Evolutionary conservation across 2,113 vertebrate species (phyloP).

Genomic region (Vicugna pacos): DNA sequence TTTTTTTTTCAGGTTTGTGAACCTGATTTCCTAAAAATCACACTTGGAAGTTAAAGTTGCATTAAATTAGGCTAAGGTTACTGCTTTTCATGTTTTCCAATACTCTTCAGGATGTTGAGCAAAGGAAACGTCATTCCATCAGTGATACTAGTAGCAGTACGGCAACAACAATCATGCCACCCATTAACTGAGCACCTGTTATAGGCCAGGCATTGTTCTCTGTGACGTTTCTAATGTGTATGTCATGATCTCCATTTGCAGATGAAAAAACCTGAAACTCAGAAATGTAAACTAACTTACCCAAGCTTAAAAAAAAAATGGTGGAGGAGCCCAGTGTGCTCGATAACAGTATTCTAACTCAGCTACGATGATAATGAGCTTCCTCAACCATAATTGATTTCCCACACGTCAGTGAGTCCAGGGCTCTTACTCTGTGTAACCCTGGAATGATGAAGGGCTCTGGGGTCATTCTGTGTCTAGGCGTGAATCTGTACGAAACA

Average conservation of each 20-base stretch:
- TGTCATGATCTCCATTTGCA: background rate
- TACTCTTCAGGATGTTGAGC: background rate
- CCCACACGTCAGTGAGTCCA: background rate
- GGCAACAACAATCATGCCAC: background rate
- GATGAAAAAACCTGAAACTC: slow-evolving; percentile 41
- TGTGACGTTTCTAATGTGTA: background rate
- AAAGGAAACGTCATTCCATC: background rate
- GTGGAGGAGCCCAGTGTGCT: background rate
- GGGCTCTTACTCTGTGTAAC: background rate
- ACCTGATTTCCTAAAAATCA: slow-evolving; percentile 36
- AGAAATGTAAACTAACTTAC: slow-evolving; percentile 35
- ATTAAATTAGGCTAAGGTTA: background rate
- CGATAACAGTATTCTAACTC: background rate
- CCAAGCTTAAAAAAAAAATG: background rate
- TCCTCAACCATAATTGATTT: background rate
- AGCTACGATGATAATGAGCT: background rate
- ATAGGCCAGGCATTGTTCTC: background rate
- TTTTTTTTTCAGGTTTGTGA: background rate
- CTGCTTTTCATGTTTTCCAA: background rate
- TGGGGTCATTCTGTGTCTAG: background rate
- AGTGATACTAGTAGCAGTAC: background rate
- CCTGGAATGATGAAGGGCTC: background rate
- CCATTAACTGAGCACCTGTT: background rate
- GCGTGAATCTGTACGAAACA: background rate
- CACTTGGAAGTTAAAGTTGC: slow-evolving; percentile 30